Evolutionary conservation across 2,888 invertebrate species (phyloP).

Genomic region (Parapristionchus giblindavisi): DNA sequence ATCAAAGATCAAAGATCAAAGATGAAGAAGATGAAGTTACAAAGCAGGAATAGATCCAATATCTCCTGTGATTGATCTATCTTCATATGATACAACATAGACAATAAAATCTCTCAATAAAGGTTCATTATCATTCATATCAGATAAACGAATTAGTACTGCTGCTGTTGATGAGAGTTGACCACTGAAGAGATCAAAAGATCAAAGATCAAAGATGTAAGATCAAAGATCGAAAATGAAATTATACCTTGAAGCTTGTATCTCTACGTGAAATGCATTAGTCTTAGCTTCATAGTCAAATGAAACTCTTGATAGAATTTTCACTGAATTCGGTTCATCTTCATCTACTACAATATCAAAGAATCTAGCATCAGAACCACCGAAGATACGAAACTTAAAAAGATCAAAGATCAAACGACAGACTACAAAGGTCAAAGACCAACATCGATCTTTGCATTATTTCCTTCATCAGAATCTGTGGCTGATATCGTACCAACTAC

Average conservation of each 20-base stretch:
- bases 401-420: not conserved
- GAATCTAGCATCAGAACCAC: slow-evolving; percentile 79
- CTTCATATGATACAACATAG: slow-evolving; percentile 73
- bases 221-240: no score
- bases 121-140: slow-evolving; percentile 88
- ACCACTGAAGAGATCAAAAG: slow-evolving; percentile 55
- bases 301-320: slow-evolving; percentile 88
- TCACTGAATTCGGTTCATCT: slow-evolving; percentile 71
- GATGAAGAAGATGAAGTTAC: slow-evolving; percentile 44
- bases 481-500: slow-evolving; percentile 89
- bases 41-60: slow-evolving; percentile 65
- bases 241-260: slow-evolving; percentile 77
- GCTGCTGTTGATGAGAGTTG: slow-evolving; percentile 66
- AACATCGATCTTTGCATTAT: slow-evolving; percentile 89
- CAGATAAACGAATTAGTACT: slow-evolving; percentile 65
- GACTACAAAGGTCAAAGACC: slow-evolving; percentile 73
- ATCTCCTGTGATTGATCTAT: slow-evolving; percentile 40
- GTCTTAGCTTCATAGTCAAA: slow-evolving; percentile 91
- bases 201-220: no score
- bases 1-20: not conserved
- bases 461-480: slow-evolving; percentile 89
- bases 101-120: slow-evolving; percentile 90
- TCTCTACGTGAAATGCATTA: slow-evolving; percentile 86
- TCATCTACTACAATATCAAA: slow-evolving; percentile 72
- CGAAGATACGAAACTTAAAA: slow-evolving; percentile 90